Base-by-base conservation (phyloP, 2,888 invertebrate species). In the Ophioninae sp. region DNA sequence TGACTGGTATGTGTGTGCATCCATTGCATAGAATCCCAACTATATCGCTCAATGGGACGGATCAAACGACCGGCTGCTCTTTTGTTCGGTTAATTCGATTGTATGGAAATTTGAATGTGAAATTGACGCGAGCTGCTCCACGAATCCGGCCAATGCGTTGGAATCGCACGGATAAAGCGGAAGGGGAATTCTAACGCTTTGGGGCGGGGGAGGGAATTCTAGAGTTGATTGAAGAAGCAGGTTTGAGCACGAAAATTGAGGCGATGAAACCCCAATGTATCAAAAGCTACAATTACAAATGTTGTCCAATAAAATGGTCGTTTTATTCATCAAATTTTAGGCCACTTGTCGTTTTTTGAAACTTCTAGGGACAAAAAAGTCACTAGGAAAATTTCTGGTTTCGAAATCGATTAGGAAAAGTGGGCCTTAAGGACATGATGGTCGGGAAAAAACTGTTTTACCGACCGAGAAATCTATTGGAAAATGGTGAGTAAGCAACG, bases 41-140 rank as follows among this genome's bases (percentile, higher is more conserved):
- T 81, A 78, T 80, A 85, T 80, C 82, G 79, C 78, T 77, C 79
- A 81, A 87, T 85, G 86, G 87, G 83, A 88, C 87, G 88, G 92
- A 91, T 92, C 92, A 92, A 92, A 92, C 91, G 91, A 88, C 89
- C 88, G 90, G 90, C 91, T 90, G 90, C 90, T 90, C 88, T 89
- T 87, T 88, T 87, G 88, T 87, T 87, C 85, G 30, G 87, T 89
- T 92, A 92, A 92, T 92, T 91, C 87, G 89, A 91, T 91, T 90
- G 90, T 88, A 87, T 84, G 78, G 85, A 90, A 91, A 92, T 92
- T 92, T 92, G 90, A 92, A 92, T 92, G 89, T 87, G 85, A 92
- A 92, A 92, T 92, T 88, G 86, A 86, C 85, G 83, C 86, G 72
- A 81, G 80, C 86, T 71, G 63, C 44, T 44, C 22, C 63, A 41